A percentile compares a stretch with the other conserved stretches of the same genome.
phyloP scores from a whole-genome alignment of 2,888 invertebrate species.

The Apodemia duryi region DNA sequence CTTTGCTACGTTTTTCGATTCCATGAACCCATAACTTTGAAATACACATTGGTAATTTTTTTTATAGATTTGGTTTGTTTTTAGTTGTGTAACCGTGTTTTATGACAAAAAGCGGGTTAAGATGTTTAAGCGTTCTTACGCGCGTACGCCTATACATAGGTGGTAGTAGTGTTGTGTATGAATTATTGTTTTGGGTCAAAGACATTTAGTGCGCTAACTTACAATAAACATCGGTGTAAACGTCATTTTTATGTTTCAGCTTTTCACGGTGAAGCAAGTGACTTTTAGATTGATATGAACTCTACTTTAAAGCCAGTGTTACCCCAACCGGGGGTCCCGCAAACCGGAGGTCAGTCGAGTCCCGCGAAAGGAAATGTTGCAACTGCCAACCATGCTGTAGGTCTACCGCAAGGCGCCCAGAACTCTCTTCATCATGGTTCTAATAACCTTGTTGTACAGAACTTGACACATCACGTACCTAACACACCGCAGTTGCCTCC shows the following conservation, averaged over 20 bases:
- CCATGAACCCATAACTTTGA: slow-evolving; percentile 59
- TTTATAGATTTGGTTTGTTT: slow-evolving; percentile 53
- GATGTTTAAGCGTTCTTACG: slow-evolving; percentile 58
- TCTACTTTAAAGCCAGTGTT: slow-evolving; percentile 81
- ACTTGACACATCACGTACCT: slow-evolving; percentile 59
- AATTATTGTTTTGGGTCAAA: slow-evolving; percentile 76
- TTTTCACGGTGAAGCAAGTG: slow-evolving; percentile 41
- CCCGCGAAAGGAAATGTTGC: slow-evolving; percentile 70
- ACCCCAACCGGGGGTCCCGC: slow-evolving; percentile 70
- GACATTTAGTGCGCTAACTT: slow-evolving; percentile 60
- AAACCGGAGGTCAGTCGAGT: slow-evolving; percentile 65
- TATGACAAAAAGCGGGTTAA: slow-evolving; percentile 43
- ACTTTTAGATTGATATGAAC: slow-evolving; percentile 73
- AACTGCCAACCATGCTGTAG: slow-evolving; percentile 62
- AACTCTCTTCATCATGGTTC: slow-evolving; percentile 56
- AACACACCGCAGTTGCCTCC: slow-evolving; percentile 48
- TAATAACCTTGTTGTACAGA: slow-evolving; percentile 61
- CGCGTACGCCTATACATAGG: slow-evolving; percentile 57
- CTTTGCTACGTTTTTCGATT: slow-evolving; percentile 48
- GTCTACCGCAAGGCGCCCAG: slow-evolving; percentile 62
- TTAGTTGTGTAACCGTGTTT: slow-evolving; percentile 35
- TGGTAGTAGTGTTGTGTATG: slow-evolving; percentile 53
- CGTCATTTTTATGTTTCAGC: slow-evolving; percentile 63
- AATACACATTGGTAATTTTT: slow-evolving; percentile 50
- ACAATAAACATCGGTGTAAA: slow-evolving; percentile 51